Evolutionary conservation across 1,140 invertebrate genomes (phyloP).

Genomic region (Macrosteles quadrilineatus): DNA sequence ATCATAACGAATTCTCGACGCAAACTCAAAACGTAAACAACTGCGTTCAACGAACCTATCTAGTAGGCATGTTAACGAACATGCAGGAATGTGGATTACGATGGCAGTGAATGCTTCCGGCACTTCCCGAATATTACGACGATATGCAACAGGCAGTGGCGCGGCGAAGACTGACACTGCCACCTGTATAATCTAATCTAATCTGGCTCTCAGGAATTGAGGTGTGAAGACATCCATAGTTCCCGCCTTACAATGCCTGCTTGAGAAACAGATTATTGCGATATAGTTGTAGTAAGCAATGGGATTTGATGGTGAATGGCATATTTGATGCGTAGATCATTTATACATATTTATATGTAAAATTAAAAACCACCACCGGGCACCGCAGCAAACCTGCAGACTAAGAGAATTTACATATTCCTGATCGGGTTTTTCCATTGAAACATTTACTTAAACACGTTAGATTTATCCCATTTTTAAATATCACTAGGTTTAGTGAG

Average conservation of each 20-base stretch:
- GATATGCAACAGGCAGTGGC: background rate
- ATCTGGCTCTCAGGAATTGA: background rate
- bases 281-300: too few relatives aligned
- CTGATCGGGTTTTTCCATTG: too few relatives aligned
- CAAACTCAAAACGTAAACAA: background rate
- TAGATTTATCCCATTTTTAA: too few relatives aligned
- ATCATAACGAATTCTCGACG: background rate
- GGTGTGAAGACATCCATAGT: background rate
- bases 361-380: too few relatives aligned
- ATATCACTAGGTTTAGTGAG: too few relatives aligned
- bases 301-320: too few relatives aligned
- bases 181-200: background rate
- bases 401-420: too few relatives aligned
- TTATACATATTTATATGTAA: too few relatives aligned
- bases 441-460: too few relatives aligned
- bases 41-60: conserved; percentile 7
- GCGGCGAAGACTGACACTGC: background rate
- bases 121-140: background rate
- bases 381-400: too few relatives aligned
- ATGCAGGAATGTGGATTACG: conserved; percentile 10
- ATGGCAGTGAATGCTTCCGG: background rate
- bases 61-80: conserved; percentile 10
- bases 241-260: background rate
- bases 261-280: too few relatives aligned
- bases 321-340: too few relatives aligned